Base-by-base conservation (phyloP, 1,140 invertebrate species). In the Lordiphosa mommai region DNA sequence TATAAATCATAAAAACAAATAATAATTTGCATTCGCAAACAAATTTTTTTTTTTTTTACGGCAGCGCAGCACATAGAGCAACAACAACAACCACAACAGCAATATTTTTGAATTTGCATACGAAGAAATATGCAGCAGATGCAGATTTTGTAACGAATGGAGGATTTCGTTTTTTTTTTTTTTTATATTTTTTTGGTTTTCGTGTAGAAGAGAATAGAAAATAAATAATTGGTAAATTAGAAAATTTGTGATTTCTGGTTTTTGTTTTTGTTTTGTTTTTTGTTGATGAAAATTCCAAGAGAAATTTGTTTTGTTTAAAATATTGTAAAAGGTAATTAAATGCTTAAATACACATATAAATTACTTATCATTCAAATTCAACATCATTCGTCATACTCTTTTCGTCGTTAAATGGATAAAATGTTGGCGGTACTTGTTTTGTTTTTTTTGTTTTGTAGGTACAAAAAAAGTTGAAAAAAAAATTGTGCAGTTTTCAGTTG, bases 181-280 rank as follows among this genome's bases (percentile, higher is more conserved):
- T 61, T 61, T 69, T 53, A 40, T 49, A 53, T 65, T 52, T 37
- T 44, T 59, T 56, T 60, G 13, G 47, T 53, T 66, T 66, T 71
- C 68, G 71, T 77, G 80, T 86, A 86, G 84, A 86, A 86, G 84
- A 86, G 76, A 86, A 72, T 84, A 87, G 73, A 87, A 86, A 87
- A 86, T 68, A 84, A 73, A 77, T 57, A 66, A 86, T 77, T 77
- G 48, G 58, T 70, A 74, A 86, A 86, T 86, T 86, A 86, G 84
- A 67, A 77, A 76, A 61, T 41, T 65, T 51, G 47, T 61, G 60
- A 66, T 68, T 64, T 63, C 55, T 41, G 34, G 50, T 37, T 46
- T 10, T 52, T 32, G 33, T 20, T 50, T 46, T 43, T 38, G 14
- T 41, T 49, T 55, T 58, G 23, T 14, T 32, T 59, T 71, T 37